Evolutionary conservation across 1,140 invertebrate species (phyloP).

Genomic region (Drosophila persimilis): DNA sequence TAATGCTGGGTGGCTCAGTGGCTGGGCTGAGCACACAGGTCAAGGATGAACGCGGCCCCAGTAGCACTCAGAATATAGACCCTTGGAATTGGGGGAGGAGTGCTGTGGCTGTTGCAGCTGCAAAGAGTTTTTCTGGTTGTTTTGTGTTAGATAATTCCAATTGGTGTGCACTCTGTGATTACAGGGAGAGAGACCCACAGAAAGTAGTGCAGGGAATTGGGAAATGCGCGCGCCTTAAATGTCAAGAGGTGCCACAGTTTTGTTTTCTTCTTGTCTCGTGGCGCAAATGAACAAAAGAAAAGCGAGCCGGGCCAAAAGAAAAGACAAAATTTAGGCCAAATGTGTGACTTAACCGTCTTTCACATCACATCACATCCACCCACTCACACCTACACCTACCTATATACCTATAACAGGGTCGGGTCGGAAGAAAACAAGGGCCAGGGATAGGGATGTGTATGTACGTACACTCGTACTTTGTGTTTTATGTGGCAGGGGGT

Average conservation of each 20-base stretch:
- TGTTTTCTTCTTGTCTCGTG: slow-evolving; percentile 65
- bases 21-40: slow-evolving; percentile 49
- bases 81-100: slow-evolving; percentile 41
- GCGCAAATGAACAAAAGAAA: slow-evolving; percentile 77
- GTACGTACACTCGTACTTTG: slow-evolving; percentile 28
- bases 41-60: slow-evolving; percentile 64
- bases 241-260: slow-evolving; percentile 76
- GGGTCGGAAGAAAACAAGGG: slow-evolving; percentile 31
- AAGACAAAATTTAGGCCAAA: slow-evolving; percentile 80
- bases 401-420: slow-evolving; percentile 25
- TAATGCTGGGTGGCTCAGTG: slow-evolving; percentile 24
- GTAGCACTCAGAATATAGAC: slow-evolving; percentile 52
- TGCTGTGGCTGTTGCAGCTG: slow-evolving; percentile 50
- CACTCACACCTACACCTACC: slow-evolving; percentile 29
- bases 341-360: slow-evolving; percentile 80
- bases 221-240: slow-evolving; percentile 68
- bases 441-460: slow-evolving; percentile 10
- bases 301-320: slow-evolving; percentile 51
- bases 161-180: slow-evolving; percentile 42
- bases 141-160: slow-evolving; percentile 67
- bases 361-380: slow-evolving; percentile 50
- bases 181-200: slow-evolving; percentile 49
- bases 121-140: slow-evolving; percentile 24
- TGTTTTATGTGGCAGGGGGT: slow-evolving; percentile 74
- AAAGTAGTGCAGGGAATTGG: slow-evolving; percentile 74